Evolutionary conservation across 2,888 invertebrate species (phyloP).

Genomic region (Germaria angustata): DNA sequence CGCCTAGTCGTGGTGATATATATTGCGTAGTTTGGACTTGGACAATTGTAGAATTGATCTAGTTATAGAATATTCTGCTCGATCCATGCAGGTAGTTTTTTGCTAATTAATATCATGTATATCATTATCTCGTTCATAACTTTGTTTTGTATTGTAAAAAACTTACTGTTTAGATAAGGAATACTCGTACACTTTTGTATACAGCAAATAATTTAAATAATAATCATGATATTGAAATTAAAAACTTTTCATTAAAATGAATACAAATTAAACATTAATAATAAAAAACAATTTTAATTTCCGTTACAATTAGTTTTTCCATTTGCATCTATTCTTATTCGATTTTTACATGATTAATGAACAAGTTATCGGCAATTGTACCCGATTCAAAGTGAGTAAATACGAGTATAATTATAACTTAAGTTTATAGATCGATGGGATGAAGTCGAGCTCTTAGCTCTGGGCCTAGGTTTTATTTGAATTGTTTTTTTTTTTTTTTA

Average conservation of each 20-base stretch:
- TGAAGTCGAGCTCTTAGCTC: background rate
- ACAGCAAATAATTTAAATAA: background rate
- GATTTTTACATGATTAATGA: conserved; percentile 14
- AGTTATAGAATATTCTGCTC: no score
- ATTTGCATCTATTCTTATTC: background rate
- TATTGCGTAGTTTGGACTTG: no score
- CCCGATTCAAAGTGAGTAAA: background rate
- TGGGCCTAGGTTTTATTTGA: no score
- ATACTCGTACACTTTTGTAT: no score
- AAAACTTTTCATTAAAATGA: conserved; percentile 35
- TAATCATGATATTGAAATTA: conserved; percentile 30
- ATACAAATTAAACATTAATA: conserved; percentile 8
- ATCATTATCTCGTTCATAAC: no score
- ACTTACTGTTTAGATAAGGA: conserved; percentile 44
- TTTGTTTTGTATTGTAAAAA: no score
- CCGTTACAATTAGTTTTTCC: conserved; percentile 38
- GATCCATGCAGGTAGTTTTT: no score
- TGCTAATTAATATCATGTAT: no score
- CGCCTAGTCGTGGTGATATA: no score
- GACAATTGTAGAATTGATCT: no score
- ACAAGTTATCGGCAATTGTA: conserved; percentile 5
- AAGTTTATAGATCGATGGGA: background rate
- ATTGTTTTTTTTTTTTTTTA: no score
- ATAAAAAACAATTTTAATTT: conserved; percentile 45
- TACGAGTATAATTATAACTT: background rate